phyloP scores from a whole-genome alignment of 2,888 invertebrate species.

The Caenorhabditis becei region DNA sequence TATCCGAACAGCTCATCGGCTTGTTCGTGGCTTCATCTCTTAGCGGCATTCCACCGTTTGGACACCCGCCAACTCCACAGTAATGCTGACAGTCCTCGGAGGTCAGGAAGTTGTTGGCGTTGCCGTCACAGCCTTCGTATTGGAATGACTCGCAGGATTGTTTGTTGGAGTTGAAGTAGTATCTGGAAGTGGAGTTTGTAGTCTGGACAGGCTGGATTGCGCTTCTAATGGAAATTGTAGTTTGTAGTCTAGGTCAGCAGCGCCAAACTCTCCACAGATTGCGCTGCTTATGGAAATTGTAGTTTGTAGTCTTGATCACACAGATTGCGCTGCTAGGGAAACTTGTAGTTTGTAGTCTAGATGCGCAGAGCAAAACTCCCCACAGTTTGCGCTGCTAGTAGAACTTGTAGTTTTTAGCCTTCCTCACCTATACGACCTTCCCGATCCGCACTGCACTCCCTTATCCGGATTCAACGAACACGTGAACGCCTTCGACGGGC shows the following conservation, averaged over 20 bases:
- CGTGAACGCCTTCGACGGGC: conserved; percentile 78
- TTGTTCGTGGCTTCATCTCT: conserved; percentile 74
- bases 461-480: conserved; percentile 77
- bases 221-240: too few relatives aligned
- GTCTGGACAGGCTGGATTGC: too few relatives aligned
- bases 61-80: conserved; percentile 80
- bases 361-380: too few relatives aligned
- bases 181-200: too few relatives aligned
- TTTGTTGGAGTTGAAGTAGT: conserved; percentile 77
- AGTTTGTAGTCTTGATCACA: too few relatives aligned
- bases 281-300: too few relatives aligned
- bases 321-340: too few relatives aligned
- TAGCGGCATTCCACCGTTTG: conserved; percentile 78
- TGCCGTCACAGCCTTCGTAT: conserved; percentile 80
- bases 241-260: too few relatives aligned
- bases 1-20: conserved; percentile 69
- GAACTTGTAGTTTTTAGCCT: too few relatives aligned
- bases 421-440: conserved; percentile 48
- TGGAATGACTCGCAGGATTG: conserved; percentile 79
- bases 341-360: too few relatives aligned
- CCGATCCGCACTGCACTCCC: conserved; percentile 78
- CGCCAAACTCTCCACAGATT: too few relatives aligned
- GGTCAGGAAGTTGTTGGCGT: conserved; percentile 76
- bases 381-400: too few relatives aligned
- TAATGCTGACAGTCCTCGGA: conserved; percentile 77